phyloP scores from a whole-genome alignment of 2,113 vertebrate genomes.

The Ancistrus triradiatus region DNA sequence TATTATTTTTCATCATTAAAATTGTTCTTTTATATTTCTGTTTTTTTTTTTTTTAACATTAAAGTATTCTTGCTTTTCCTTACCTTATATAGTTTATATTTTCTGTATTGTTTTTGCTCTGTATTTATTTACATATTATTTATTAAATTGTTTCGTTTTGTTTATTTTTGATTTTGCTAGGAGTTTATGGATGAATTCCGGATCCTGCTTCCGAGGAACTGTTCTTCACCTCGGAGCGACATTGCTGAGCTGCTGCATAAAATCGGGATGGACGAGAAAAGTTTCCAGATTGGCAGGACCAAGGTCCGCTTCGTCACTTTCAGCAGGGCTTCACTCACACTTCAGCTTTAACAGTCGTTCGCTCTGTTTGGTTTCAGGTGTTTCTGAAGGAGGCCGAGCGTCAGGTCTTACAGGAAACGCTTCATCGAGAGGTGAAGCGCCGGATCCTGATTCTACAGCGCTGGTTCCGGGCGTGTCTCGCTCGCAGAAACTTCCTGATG shows the following conservation, averaged over 20 bases:
- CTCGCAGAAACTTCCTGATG: conserved; percentile 76
- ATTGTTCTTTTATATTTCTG: too few species aligned
- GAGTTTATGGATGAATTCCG: conserved; percentile 85
- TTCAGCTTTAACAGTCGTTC: background rate
- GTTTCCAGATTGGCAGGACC: conserved; percentile 88
- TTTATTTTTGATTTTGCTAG: too few species aligned
- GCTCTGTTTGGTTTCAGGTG: conserved; percentile 66
- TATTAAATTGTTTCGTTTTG: too few species aligned
- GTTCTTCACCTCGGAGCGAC: conserved; percentile 67
- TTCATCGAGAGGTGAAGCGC: conserved; percentile 78
- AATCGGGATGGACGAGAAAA: conserved; percentile 67
- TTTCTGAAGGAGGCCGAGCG: conserved; percentile 84
- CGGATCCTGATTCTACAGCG: conserved; percentile 84
- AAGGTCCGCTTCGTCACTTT: conserved; percentile 75
- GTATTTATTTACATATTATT: too few species aligned
- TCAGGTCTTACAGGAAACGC: conserved; percentile 78
- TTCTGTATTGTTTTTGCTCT: too few species aligned
- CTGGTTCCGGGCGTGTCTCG: conserved; percentile 80
- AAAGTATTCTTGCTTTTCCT: too few species aligned
- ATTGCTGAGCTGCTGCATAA: conserved; percentile 76
- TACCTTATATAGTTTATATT: too few species aligned
- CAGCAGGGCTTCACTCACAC: background rate
- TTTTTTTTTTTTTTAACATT: too few species aligned
- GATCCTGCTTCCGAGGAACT: conserved; percentile 79
- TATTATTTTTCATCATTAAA: too few species aligned